A percentile compares a stretch with the other conserved stretches of the same genome.
phyloP scores from a whole-genome alignment of 2,113 vertebrate species.

The Anolis sagrei region DNA sequence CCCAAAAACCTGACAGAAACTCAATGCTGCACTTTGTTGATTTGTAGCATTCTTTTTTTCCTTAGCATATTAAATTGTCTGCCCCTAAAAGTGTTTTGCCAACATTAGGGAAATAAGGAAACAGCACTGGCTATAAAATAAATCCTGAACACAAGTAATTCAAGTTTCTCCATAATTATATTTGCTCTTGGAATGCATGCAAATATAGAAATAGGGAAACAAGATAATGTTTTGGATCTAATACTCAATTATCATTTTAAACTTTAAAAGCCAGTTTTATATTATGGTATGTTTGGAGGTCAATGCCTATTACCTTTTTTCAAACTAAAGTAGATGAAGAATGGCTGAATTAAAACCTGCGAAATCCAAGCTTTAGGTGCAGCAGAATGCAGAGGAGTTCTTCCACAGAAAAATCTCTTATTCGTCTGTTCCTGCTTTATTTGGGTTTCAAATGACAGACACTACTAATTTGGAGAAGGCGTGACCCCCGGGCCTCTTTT shows the following conservation, averaged over 20 bases:
- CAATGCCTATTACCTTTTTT: not conserved
- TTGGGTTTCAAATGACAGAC: slow-evolving; percentile 94
- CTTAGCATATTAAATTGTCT: slow-evolving; percentile 22
- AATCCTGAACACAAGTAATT: slow-evolving; percentile 36
- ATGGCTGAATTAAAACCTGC: slow-evolving; percentile 50
- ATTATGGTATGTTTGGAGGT: not conserved
- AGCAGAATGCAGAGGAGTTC: slow-evolving; percentile 74
- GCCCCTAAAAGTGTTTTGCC: slow-evolving; percentile 44
- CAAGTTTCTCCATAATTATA: slow-evolving; percentile 30
- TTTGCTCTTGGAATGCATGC: slow-evolving; percentile 28
- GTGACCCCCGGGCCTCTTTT: slow-evolving; percentile 80
- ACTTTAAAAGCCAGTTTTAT: not conserved
- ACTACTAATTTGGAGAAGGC: slow-evolving; percentile 88
- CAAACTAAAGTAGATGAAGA: slow-evolving; percentile 77
- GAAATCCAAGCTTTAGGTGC: slow-evolving; percentile 83
- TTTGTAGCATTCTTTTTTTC: slow-evolving; percentile 3
- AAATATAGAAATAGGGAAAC: slow-evolving; percentile 14
- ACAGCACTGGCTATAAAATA: not conserved
- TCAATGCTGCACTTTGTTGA: slow-evolving; percentile 20
- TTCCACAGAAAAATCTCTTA: slow-evolving; percentile 82
- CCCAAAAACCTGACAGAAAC: no score
- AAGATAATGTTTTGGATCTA: not conserved
- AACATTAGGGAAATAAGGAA: slow-evolving; percentile 28
- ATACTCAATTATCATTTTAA: slow-evolving; percentile 2
- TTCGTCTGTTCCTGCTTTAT: slow-evolving; percentile 87